Evolutionary conservation across 2,888 invertebrate genomes (phyloP), one percentile per base, ranked within the genome.

Genomic region (Hybos culiciformis): DNA sequence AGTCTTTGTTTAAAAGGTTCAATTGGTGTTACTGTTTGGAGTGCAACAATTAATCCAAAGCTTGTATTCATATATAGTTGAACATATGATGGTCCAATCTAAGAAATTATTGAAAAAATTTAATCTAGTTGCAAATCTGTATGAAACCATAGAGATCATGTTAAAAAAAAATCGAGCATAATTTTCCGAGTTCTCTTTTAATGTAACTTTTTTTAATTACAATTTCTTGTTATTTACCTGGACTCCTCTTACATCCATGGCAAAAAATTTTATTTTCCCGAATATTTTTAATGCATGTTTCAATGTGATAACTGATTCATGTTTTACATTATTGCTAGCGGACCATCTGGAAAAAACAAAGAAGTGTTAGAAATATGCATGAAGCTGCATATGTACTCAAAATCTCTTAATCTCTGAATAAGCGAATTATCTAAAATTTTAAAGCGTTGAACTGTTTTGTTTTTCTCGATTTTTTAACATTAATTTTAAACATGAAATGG

Each of bases 1-100:
- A 90, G 78, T 49, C 73, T 74, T 60, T 90, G 90, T 0, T 81
- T 56, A 32, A 87, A 59, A 0, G 90, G 85, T 12, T 78, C 80
- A 4, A 84, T 53, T 0, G 91, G 91, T 0, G 83, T 85, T 3
- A 90, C 79, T 0, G 79, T 78, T 60, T 90, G 90, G 0, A 83
- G 61, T 19, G 84, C 74, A 38, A 78, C 70, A 44, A 80, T 58
- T 0, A 70, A 66, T 0, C 81, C 80, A 7, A 82, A 59, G 0
- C 70, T 59, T 0, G 76, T 74, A 0, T 72, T 55, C 50, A 88
- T 63, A 12, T 68, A 59, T 3, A 91, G 64, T 15, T 83, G 76
- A 0, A 90, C 90, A 53, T 81, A 78, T 0, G 80, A 81, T 0
- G 90, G 86, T 0, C 86, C 86, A 48, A 77, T 69, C 72, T 80